Evolutionary conservation across 1,140 invertebrate genomes (phyloP), one percentile per base, ranked within the genome.

Genomic region (Helicoverpa zea): DNA sequence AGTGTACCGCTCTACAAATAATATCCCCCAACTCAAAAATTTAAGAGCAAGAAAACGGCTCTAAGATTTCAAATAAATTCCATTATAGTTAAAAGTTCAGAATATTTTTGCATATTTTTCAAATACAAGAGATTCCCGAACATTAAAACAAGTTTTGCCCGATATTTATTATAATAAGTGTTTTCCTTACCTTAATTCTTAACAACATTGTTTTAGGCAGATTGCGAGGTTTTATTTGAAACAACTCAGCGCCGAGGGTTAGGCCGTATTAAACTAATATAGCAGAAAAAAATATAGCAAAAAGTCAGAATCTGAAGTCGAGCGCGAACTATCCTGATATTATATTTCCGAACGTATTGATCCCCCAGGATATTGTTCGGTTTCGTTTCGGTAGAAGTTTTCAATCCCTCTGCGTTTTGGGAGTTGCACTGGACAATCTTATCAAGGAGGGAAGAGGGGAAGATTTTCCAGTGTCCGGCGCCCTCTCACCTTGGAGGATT

Each of bases 351-450:
- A 93, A 94, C 85, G 86, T 94, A 94, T 94, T 94, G 91, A 92
- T 93, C 92, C 92, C 93, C 63, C 11, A 90, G 91, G 92, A 94
- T 90, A 86, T 68, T 92, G 90, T 89, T 92, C 91, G 89, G 90
- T 92, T 93, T 92, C 92, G 91, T 90, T 94, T 91, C 90, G 86
- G 89, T 90, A 79, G 85, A 94, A 94, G 84, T 94, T 93, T 94
- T 90, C 91, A 92, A 94, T 93, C 92, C 93, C 92, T 93, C 88
- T 89, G 92, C 88, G 92, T 93, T 92, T 87, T 88, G 93, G 92
- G 92, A 93, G 89, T 94, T 94, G 91, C 91, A 92, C 88, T 93
- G 91, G 93, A 94, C 93, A 93, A 94, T 94, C 90, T 93, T 94
- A 94, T 94, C 93, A 91, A 88, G 85, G 86, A 80, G 86, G 84